Conservation (phyloP, 2,113 vertebrate species). For the cattle (Bos taurus) region DNA sequence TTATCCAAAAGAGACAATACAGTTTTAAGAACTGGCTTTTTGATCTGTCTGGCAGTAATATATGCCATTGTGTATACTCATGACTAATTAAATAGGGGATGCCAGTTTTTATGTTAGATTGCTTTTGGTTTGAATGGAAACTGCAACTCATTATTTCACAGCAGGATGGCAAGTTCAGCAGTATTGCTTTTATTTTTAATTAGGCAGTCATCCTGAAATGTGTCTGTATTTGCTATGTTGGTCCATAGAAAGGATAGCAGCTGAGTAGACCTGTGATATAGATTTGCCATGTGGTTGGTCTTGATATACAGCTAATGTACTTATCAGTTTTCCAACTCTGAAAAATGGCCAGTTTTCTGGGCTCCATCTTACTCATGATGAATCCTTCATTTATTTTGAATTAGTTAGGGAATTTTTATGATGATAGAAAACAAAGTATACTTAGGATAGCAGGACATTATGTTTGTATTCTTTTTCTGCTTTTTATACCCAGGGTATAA, state of each 20-base stretch:
- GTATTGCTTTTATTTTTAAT: slow-evolving; percentile 64
- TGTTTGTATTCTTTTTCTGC: slow-evolving; percentile 8
- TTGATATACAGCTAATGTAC: not conserved
- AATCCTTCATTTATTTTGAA: slow-evolving; percentile 34
- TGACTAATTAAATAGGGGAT: slow-evolving; percentile 43
- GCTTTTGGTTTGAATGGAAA: slow-evolving; percentile 63
- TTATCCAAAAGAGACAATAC: slow-evolving; percentile 31
- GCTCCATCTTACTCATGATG: not conserved
- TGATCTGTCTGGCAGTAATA: slow-evolving; percentile 35
- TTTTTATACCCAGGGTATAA: not conserved
- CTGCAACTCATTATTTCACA: slow-evolving; percentile 48
- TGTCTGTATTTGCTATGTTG: slow-evolving; percentile 44
- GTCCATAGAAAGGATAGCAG: slow-evolving; percentile 2
- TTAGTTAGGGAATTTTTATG: slow-evolving; percentile 15
- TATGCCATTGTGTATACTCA: slow-evolving; percentile 32
- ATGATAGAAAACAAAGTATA: not conserved
- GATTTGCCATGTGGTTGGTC: slow-evolving; percentile 42
- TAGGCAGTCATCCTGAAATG: slow-evolving; percentile 61
- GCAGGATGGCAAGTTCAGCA: slow-evolving; percentile 45
- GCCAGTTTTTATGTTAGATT: slow-evolving; percentile 50
- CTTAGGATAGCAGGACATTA: not conserved
- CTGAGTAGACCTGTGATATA: slow-evolving; percentile 29
- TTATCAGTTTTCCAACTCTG: slow-evolving; percentile 11
- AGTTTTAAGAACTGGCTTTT: slow-evolving; percentile 54
- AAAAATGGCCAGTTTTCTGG: slow-evolving; percentile 14